Conservation (phyloP, 1,140 invertebrate species). For the Drosophila nannoptera region DNA sequence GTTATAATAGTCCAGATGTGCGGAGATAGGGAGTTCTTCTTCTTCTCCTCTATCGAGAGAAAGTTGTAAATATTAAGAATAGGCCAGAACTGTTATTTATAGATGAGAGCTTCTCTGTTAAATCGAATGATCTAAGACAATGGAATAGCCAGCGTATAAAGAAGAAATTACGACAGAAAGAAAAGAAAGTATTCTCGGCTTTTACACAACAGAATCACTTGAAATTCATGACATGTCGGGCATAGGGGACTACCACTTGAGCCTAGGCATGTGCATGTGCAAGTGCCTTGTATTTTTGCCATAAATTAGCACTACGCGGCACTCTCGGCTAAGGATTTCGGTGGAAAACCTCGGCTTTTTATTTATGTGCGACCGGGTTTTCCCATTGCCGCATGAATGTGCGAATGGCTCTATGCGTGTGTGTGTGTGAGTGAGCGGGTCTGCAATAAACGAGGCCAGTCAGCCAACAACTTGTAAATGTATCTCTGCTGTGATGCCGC, state of each 20-base stretch:
- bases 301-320: constrained; percentile 68
- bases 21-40: no score
- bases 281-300: constrained; percentile 44
- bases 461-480: constrained; percentile 57
- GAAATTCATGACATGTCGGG: constrained; percentile 65
- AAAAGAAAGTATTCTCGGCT: constrained; percentile 31
- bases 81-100: background rate
- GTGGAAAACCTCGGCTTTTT: constrained; percentile 49
- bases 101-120: constrained; percentile 5
- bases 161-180: constrained; percentile 25
- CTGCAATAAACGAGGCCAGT: constrained; percentile 42
- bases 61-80: no score
- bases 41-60: no score
- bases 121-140: background rate
- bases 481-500: constrained; percentile 44
- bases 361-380: constrained; percentile 54
- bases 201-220: constrained; percentile 52
- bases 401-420: constrained; percentile 34
- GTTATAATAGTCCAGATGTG: no score
- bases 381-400: constrained; percentile 37
- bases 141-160: background rate
- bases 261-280: constrained; percentile 41
- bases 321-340: constrained; percentile 26
- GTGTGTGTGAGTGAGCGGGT: constrained; percentile 6
- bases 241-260: constrained; percentile 56